Evolutionary conservation across 2,113 vertebrate species (phyloP).

Genomic region (Thomomys bottae): DNA sequence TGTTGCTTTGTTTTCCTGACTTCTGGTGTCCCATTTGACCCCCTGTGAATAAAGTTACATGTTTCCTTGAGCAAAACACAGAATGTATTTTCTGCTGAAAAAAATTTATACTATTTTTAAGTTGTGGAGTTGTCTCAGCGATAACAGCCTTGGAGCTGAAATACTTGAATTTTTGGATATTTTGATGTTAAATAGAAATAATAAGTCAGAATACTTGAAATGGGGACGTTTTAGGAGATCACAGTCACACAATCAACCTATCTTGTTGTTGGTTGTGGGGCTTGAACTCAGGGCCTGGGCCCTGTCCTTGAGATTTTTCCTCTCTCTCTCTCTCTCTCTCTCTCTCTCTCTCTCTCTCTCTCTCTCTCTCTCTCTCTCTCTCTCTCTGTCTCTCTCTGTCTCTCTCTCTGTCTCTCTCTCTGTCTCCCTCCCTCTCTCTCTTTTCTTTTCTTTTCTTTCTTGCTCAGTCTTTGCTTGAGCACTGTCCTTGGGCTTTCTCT

Average conservation of each 20-base stretch:
- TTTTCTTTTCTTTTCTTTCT: too few species aligned
- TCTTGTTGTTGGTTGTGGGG: too few species aligned
- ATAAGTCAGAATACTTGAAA: slow-evolving; percentile 31
- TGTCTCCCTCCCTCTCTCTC: too few species aligned
- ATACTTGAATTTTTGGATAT: slow-evolving; percentile 38
- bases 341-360: too few species aligned
- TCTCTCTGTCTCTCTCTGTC: too few species aligned
- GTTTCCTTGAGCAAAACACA: not conserved
- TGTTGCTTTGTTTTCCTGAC: slow-evolving; percentile 2
- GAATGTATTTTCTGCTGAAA: slow-evolving; percentile 18
- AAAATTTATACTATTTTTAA: slow-evolving; percentile 20
- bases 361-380: too few species aligned
- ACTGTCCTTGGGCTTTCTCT: too few species aligned
- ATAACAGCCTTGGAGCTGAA: slow-evolving; percentile 11
- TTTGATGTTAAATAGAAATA: slow-evolving; percentile 9
- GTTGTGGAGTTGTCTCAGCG: slow-evolving; percentile 13
- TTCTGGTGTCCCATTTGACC: not conserved
- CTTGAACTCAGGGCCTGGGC: too few species aligned
- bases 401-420: too few species aligned
- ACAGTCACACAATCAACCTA: not conserved
- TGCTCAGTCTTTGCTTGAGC: too few species aligned
- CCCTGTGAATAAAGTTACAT: not conserved
- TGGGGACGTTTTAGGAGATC: not conserved
- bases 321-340: too few species aligned
- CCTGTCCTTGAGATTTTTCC: too few species aligned